phyloP scores from a whole-genome alignment of 2,797 vertebrate species.

The Diglossa cyanea region DNA sequence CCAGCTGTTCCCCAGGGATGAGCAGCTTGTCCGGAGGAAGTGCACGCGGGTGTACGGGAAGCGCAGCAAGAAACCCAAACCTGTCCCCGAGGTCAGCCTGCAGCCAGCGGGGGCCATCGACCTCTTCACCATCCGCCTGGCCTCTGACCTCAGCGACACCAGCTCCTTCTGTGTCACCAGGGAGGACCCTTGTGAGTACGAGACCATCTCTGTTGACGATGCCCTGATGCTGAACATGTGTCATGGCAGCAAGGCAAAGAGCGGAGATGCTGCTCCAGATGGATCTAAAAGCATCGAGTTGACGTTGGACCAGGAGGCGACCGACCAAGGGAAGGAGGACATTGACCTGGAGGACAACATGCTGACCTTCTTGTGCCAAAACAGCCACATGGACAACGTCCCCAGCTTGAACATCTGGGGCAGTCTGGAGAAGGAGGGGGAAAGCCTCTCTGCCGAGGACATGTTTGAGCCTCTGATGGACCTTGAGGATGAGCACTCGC shows the following conservation, averaged over 20 bases:
- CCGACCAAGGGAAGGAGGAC: conserved; percentile 25
- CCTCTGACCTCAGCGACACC: conserved; percentile 72
- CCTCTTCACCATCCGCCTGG: conserved; percentile 66
- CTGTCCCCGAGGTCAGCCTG: not conserved
- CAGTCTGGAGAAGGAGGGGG: conserved; percentile 62
- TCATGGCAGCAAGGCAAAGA: conserved; percentile 74
- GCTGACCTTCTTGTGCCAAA: conserved; percentile 68
- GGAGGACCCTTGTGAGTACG: conserved; percentile 80
- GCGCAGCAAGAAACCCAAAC: conserved; percentile 81
- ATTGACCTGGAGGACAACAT: conserved; percentile 57
- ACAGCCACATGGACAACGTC: conserved; percentile 61
- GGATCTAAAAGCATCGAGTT: conserved; percentile 16
- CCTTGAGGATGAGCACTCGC: conserved; percentile 66
- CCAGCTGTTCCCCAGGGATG: conserved; percentile 87
- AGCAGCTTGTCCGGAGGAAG: conserved; percentile 85
- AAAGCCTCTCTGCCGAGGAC: conserved; percentile 49
- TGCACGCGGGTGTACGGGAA: conserved; percentile 90
- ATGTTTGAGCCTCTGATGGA: conserved; percentile 66
- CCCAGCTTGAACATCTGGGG: conserved; percentile 75
- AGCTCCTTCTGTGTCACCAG: conserved; percentile 74
- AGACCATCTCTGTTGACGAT: conserved; percentile 83
- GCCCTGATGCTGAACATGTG: conserved; percentile 86
- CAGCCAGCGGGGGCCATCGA: not conserved
- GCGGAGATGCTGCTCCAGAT: conserved; percentile 29
- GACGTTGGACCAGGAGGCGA: not conserved